Percentiles rank a stretch among this genome's conserved stretches.
Evolutionary conservation across 2,888 invertebrate species (phyloP).

Genomic region (Clanis bilineata): DNA sequence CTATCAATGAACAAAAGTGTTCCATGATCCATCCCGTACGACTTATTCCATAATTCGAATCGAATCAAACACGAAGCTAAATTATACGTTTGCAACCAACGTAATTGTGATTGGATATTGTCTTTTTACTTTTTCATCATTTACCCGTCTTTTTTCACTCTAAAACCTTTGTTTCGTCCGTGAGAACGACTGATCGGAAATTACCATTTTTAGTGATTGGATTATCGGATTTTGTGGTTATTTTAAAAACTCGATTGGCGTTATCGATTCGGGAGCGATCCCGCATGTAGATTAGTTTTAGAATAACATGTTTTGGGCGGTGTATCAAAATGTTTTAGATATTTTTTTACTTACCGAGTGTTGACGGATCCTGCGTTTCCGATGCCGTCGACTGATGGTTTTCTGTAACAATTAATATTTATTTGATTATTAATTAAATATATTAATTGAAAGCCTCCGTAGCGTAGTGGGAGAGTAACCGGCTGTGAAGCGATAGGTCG

Average conservation of each 20-base stretch:
- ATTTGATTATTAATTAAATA: too few species aligned
- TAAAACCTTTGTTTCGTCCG: constrained; percentile 70
- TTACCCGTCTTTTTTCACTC: constrained; percentile 61
- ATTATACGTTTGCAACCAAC: constrained; percentile 51
- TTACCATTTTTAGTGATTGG: constrained; percentile 80
- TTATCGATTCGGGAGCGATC: constrained; percentile 53
- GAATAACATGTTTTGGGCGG: constrained; percentile 66
- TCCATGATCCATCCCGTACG: constrained; percentile 33
- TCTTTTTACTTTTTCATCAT: constrained; percentile 57
- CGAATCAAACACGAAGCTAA: constrained; percentile 49
- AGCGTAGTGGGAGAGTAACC: too few species aligned
- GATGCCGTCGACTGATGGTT: constrained; percentile 93
- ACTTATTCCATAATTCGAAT: constrained; percentile 44
- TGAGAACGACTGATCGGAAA: constrained; percentile 72
- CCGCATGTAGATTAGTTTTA: constrained; percentile 55
- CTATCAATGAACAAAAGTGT: constrained; percentile 37
- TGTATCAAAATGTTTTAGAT: not conserved
- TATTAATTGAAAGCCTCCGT: too few species aligned
- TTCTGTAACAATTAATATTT: constrained; percentile 84
- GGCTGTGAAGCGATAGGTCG: too few species aligned
- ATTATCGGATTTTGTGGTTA: constrained; percentile 66
- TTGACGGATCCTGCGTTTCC: constrained; percentile 92
- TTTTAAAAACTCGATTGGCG: constrained; percentile 50
- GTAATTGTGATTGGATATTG: constrained; percentile 78
- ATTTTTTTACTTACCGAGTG: constrained; percentile 88